A percentile compares a stretch with the other conserved stretches of the same genome.
Conservation (phyloP, 1,140 invertebrate species). For the Drosophila insularis region DNA sequence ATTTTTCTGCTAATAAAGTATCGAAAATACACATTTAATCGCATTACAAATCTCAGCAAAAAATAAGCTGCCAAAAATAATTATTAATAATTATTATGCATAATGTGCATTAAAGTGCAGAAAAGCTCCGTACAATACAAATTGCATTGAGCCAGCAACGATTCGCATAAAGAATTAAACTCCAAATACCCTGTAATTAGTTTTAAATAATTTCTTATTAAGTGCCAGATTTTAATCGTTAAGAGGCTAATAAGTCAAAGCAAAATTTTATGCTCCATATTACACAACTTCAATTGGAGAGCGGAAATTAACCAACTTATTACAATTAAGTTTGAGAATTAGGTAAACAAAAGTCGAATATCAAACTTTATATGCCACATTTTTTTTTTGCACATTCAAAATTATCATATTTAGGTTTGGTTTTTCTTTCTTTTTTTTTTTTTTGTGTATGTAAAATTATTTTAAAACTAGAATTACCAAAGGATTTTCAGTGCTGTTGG, state of each 20-base stretch:
- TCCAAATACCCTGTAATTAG: slow-evolving; percentile 17
- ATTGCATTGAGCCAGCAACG: slow-evolving; percentile 54
- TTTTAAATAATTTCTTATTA: too few relatives aligned
- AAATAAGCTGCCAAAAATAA: slow-evolving; percentile 68
- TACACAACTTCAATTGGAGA: too few relatives aligned
- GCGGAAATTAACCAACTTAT: too few relatives aligned
- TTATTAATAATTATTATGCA: slow-evolving; percentile 69
- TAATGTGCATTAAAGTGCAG: not conserved
- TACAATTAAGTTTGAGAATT: too few relatives aligned
- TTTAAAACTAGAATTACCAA: slow-evolving; percentile 29
- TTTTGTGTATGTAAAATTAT: slow-evolving; percentile 2
- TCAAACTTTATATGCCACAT: not conserved
- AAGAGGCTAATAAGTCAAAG: too few relatives aligned
- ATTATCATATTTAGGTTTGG: slow-evolving; percentile 7
- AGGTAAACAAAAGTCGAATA: not conserved
- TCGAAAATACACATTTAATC: slow-evolving; percentile 39
- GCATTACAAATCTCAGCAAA: slow-evolving; percentile 66
- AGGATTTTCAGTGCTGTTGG: slow-evolving; percentile 6
- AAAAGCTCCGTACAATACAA: not conserved
- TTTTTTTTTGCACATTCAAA: not conserved
- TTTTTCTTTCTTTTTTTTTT: not conserved
- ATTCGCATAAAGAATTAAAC: slow-evolving; percentile 34
- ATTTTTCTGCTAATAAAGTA: slow-evolving; percentile 28
- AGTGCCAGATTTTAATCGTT: too few relatives aligned
- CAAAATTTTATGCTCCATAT: too few relatives aligned